A percentile compares a stretch with the other conserved stretches of the same genome.
Conservation (phyloP, 1,140 invertebrate species). For the Listronotus oregonensis region DNA sequence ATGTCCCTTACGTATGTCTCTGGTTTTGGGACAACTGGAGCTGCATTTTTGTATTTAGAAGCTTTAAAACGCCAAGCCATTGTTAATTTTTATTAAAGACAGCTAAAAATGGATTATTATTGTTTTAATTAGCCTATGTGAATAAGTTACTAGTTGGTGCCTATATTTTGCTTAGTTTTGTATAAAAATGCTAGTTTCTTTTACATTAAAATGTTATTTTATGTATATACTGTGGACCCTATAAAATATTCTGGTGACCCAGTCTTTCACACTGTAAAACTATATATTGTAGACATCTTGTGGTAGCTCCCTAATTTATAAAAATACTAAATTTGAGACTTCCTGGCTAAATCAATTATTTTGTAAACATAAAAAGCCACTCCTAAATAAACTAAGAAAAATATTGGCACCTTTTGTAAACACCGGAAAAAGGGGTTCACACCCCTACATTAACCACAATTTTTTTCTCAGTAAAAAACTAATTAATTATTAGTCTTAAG, state of each 20-base stretch:
- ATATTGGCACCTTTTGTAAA: background rate
- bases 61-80: slow-evolving; percentile 96
- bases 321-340: background rate
- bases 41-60: slow-evolving; percentile 96
- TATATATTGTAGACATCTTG: background rate
- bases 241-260: background rate
- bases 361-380: background rate
- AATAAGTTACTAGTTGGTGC: no score
- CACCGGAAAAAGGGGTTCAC: slow-evolving; percentile 15
- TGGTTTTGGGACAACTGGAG: slow-evolving; percentile 88
- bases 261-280: background rate
- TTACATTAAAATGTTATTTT: no score
- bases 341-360: background rate
- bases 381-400: no score
- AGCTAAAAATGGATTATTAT: background rate
- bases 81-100: slow-evolving; percentile 2
- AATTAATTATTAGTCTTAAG: background rate
- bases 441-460: slow-evolving; percentile 2
- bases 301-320: background rate
- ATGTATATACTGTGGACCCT: no score
- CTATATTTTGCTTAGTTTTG: no score
- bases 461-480: background rate
- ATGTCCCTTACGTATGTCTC: slow-evolving; percentile 90
- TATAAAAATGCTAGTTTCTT: no score
- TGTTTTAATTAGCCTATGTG: no score